A percentile compares a stretch with the other conserved stretches of the same genome.
These are phyloP conservation scores for Lutjanus campechanus DNA, from an alignment of 2,797 vertebrate genomes.

Conservation along the genomic window DNA sequence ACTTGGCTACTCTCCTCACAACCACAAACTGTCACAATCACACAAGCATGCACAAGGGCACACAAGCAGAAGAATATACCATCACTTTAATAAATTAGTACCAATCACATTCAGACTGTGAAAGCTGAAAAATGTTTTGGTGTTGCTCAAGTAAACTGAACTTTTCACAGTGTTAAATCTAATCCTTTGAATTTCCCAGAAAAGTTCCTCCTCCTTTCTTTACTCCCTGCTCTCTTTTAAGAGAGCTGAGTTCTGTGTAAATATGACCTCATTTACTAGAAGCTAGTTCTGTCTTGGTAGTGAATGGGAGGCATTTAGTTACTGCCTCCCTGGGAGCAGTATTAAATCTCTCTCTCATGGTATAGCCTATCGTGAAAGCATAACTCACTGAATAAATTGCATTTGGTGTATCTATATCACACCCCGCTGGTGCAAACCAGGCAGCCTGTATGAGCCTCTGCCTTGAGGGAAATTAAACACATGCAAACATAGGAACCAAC, in stretches of 20 bases:
- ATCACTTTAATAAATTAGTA: slow-evolving; percentile 28
- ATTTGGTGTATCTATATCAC: slow-evolving; percentile 51
- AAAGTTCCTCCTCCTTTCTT: slow-evolving; percentile 14
- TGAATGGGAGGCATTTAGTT: slow-evolving; percentile 40
- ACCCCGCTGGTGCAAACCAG: slow-evolving; percentile 9
- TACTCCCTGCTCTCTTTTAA: not conserved
- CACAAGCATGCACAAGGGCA: not conserved
- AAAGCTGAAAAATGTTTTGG: slow-evolving; percentile 10
- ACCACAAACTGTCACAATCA: slow-evolving; percentile 16
- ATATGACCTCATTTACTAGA: slow-evolving; percentile 48
- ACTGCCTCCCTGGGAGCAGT: slow-evolving; percentile 24
- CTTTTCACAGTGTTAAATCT: not conserved
- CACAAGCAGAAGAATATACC: not conserved
- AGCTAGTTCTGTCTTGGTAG: slow-evolving; percentile 36
- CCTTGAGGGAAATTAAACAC: slow-evolving; percentile 37
- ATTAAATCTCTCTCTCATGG: slow-evolving; percentile 40
- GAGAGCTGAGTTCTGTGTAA: slow-evolving; percentile 28
- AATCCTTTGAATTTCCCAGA: slow-evolving; percentile 16
- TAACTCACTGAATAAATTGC: slow-evolving; percentile 44
- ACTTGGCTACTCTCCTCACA: slow-evolving; percentile 1
- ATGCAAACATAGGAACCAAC: slow-evolving; percentile 31
- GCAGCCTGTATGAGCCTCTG: slow-evolving; percentile 33
- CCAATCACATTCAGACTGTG: slow-evolving; percentile 17
- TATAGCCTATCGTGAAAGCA: slow-evolving; percentile 30
- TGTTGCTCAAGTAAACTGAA: slow-evolving; percentile 22